Conservation (phyloP, 2,113 vertebrate species). For the Marmota flaviventris region DNA sequence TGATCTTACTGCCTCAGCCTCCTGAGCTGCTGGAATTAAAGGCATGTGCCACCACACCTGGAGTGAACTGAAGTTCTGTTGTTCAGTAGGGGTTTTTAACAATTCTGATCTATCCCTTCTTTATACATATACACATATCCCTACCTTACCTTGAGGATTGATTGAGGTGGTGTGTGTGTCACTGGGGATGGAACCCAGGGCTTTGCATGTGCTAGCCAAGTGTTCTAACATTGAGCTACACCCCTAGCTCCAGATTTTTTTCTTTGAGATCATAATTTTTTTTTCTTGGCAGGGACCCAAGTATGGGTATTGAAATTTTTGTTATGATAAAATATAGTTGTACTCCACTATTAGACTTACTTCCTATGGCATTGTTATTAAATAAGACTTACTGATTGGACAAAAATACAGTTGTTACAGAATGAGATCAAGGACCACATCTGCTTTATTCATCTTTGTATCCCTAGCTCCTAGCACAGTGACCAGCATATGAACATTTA, state of each 20-base stretch:
- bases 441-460: neutral
- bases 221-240: neutral
- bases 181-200: neutral
- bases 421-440: neutral
- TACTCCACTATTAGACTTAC: constrained; percentile 27
- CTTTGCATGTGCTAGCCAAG: no score
- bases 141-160: neutral
- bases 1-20: no score
- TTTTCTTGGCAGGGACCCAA: constrained; percentile 39
- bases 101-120: neutral
- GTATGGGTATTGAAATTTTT: neutral
- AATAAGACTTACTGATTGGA: constrained; percentile 30
- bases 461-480: neutral
- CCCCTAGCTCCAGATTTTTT: no score
- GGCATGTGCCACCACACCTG: no score
- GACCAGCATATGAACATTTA: neutral
- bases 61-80: neutral
- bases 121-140: neutral
- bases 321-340: constrained; percentile 32
- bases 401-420: constrained; percentile 19
- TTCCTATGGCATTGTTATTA: neutral
- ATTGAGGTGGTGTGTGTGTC: neutral
- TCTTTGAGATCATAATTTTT: constrained; percentile 19
- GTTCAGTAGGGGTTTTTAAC: neutral
- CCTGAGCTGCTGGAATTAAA: no score